Percentiles rank a stretch among this genome's conserved stretches.
phyloP scores from a whole-genome alignment of 2,888 invertebrate genomes.

The Caenorhabditis panamensis region DNA sequence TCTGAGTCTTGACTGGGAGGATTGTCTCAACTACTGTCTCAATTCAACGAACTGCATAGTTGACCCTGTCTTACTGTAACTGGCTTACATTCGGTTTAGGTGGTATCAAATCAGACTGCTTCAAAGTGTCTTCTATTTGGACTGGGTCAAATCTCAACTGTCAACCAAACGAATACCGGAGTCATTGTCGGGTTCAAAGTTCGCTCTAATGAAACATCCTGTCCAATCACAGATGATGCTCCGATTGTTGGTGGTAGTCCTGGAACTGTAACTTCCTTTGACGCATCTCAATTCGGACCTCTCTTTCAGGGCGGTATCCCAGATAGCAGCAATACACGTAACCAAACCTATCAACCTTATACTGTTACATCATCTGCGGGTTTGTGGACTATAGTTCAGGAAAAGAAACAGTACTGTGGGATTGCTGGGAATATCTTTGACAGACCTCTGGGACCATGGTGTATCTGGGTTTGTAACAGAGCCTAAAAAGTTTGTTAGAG shows the following conservation, averaged over 20 bases:
- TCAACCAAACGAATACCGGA: not conserved
- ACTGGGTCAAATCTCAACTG: not conserved
- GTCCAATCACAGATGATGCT: not conserved
- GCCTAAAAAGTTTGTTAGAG: too few relatives aligned
- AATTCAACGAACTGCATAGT: not conserved
- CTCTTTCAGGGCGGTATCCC: not conserved
- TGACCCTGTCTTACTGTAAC: too few relatives aligned
- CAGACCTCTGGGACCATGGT: slow-evolving; percentile 1
- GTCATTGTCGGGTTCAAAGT: slow-evolving; percentile 10
- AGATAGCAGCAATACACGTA: not conserved
- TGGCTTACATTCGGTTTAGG: not conserved
- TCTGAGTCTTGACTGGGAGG: not conserved
- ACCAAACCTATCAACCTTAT: slow-evolving; percentile 4
- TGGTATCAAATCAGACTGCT: slow-evolving; percentile 10
- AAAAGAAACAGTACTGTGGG: not conserved
- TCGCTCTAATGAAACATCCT: not conserved
- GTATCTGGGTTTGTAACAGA: not conserved
- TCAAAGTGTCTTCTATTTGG: not conserved
- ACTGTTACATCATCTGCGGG: not conserved
- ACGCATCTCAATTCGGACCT: too few relatives aligned
- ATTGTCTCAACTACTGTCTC: not conserved
- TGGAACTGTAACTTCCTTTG: too few relatives aligned
- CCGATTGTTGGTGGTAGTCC: not conserved
- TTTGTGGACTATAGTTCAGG: not conserved
- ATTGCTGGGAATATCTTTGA: not conserved